Conservation (phyloP, 2,888 invertebrate species). For the Blera fallax region DNA sequence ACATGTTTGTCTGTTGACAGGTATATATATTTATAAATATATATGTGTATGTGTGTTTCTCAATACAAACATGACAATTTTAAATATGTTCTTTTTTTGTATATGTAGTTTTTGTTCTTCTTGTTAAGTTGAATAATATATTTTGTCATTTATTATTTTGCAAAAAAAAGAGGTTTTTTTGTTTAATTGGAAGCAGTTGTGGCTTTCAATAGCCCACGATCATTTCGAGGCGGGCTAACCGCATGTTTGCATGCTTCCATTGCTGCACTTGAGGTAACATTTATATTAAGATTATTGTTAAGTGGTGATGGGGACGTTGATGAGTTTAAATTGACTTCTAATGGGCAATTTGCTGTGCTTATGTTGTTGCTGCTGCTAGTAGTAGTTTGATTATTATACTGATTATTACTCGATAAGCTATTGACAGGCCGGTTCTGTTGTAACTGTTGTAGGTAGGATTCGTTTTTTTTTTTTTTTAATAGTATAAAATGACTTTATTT, state of each 20-base stretch:
- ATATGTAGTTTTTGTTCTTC: slow-evolving; percentile 27
- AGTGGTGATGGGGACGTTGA: slow-evolving; percentile 67
- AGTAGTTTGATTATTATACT: slow-evolving; percentile 51
- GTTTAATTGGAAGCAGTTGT: slow-evolving; percentile 74
- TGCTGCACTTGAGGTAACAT: slow-evolving; percentile 71
- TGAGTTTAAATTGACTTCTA: slow-evolving; percentile 71
- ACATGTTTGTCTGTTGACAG: slow-evolving; percentile 34
- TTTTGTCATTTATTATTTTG: slow-evolving; percentile 23
- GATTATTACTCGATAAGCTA: slow-evolving; percentile 56
- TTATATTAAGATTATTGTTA: slow-evolving; percentile 67
- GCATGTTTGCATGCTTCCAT: slow-evolving; percentile 74
- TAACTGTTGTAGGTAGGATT: not conserved
- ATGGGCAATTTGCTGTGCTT: slow-evolving; percentile 70
- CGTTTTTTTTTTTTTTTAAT: not conserved
- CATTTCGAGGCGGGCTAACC: slow-evolving; percentile 73
- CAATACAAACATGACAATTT: slow-evolving; percentile 56
- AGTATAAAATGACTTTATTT: not conserved
- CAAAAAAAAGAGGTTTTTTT: not conserved
- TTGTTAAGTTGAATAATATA: slow-evolving; percentile 28
- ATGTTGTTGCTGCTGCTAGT: slow-evolving; percentile 53
- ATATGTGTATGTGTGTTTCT: slow-evolving; percentile 16
- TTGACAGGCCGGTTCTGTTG: slow-evolving; percentile 48
- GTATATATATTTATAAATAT: slow-evolving; percentile 7
- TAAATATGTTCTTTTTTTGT: slow-evolving; percentile 26
- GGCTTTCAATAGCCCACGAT: slow-evolving; percentile 74